Percentiles rank a stretch among this genome's conserved stretches.
phyloP scores from a whole-genome alignment of 2,888 invertebrate genomes.

The Idaea straminata region DNA sequence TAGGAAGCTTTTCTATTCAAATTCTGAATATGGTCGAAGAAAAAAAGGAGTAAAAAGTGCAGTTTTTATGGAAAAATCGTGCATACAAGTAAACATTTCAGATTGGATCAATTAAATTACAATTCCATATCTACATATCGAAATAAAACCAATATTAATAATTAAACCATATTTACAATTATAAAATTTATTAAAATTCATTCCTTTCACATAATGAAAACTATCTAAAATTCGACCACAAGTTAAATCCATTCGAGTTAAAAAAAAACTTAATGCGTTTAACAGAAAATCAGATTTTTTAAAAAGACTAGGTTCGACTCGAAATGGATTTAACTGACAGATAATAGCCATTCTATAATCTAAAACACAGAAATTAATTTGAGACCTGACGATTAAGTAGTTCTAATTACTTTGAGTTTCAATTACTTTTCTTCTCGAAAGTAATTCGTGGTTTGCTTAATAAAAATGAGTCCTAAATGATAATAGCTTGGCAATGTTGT shows the following conservation, averaged over 20 bases:
- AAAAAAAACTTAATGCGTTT: slow-evolving; percentile 29
- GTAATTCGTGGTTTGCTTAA: no score
- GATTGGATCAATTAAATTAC: background rate
- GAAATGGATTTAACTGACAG: slow-evolving; percentile 57
- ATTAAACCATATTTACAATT: slow-evolving; percentile 10
- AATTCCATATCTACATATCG: background rate
- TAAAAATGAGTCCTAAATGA: no score
- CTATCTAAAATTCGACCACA: slow-evolving; percentile 41
- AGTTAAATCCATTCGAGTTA: slow-evolving; percentile 58
- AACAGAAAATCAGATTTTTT: slow-evolving; percentile 55
- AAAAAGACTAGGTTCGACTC: slow-evolving; percentile 62
- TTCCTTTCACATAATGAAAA: slow-evolving; percentile 3
- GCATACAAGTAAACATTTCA: no score
- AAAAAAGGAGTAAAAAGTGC: slow-evolving; percentile 9
- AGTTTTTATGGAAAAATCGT: background rate
- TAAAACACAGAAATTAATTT: background rate
- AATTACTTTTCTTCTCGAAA: background rate
- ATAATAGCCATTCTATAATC: slow-evolving; percentile 27
- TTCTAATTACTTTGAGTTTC: background rate
- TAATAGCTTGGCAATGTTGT: no score
- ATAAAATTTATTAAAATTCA: slow-evolving; percentile 11
- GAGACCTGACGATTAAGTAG: background rate
- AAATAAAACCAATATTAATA: slow-evolving; percentile 5
- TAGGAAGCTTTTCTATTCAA: slow-evolving; percentile 48
- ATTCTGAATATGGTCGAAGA: slow-evolving; percentile 28